Evolutionary conservation across 64 coral and sea anemone genomes (phyloP), one percentile per base, ranked within the genome.

Genomic region (Pachyseris speciosa): DNA sequence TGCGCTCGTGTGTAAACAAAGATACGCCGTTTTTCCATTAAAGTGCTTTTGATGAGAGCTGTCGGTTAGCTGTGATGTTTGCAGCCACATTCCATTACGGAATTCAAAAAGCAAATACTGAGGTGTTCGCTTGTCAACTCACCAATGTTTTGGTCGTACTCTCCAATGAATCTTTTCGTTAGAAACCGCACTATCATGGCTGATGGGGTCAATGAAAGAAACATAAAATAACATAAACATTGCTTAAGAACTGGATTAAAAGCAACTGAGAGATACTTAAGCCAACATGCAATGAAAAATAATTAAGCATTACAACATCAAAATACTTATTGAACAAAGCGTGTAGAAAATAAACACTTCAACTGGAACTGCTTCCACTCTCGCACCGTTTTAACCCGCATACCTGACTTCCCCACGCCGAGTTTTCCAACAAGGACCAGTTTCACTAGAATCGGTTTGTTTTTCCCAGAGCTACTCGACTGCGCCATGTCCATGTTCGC

Each of bases 141-240:
- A 94, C 93, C 93, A 37, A 88, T 50, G 33, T 84, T 94, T 41
- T 68, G 93, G 32, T 94, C 87, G 48, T 94, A 94, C 7, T 94
- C 93, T 16, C 93, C 93, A 4, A 94, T 94, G 57, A 89, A 94
- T 73, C 93, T 94, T 47, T 90, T 94, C 22, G 93, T 94, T 7
- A 94, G 47, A 44, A 94, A 94, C 32, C 93, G 36, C 76, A 94
- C 92, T 7, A 68, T 94, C 92, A 94, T 73, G 5, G 92, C 92
- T 94, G 16, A 15, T 11, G 6, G n/a, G 27, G 0, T 2, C 59
- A 17, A 78, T 20, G 59, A 60, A 20, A 15, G 2, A 75, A 41
- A n/a, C 4, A 61, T 7, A 61, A 36, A 1, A 44, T 16, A 26
- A 12, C 63, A 2, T 75, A 9, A 64, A 75, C 26, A 76, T 16